Conservation (phyloP, 2,113 vertebrate genomes). For the Lophotis ruficrista region DNA sequence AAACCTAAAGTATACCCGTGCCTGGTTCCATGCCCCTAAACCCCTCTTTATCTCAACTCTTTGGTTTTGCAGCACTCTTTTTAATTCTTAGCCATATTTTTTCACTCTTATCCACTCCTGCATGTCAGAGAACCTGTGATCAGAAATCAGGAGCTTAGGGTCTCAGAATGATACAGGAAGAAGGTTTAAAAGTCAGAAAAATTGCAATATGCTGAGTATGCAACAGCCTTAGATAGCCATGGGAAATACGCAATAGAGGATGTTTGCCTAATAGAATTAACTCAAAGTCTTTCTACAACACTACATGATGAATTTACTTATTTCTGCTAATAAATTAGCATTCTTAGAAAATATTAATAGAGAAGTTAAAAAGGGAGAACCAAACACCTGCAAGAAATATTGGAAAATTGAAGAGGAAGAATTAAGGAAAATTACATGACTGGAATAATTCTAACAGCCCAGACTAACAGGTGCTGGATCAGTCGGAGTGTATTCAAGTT, state of each 20-base stretch:
- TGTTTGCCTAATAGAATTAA: not conserved
- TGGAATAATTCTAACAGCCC: not conserved
- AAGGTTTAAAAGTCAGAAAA: not conserved
- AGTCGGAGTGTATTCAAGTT: not conserved
- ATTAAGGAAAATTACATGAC: not conserved
- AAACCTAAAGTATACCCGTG: not conserved
- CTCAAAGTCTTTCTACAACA: not conserved
- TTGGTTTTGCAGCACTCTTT: not conserved
- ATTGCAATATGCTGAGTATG: rapidly evolving
- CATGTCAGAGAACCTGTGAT: not conserved
- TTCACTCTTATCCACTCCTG: not conserved
- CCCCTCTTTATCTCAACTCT: not conserved
- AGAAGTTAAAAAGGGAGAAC: not conserved
- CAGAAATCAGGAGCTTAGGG: not conserved
- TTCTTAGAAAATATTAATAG: not conserved
- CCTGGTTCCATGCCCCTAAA: not conserved
- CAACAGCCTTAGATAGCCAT: not conserved
- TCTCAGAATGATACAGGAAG: not conserved
- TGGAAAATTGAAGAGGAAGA: not conserved
- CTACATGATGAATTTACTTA: not conserved
- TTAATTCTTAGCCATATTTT: not conserved
- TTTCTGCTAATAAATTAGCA: not conserved
- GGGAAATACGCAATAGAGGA: not conserved
- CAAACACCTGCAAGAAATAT: not conserved
- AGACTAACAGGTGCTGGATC: not conserved